A percentile compares a stretch with the other conserved stretches of the same genome.
These are phyloP conservation scores for Ecliptopera silaceata DNA, from an alignment of 2,888 invertebrate genomes.

Conservation along the genomic window DNA sequence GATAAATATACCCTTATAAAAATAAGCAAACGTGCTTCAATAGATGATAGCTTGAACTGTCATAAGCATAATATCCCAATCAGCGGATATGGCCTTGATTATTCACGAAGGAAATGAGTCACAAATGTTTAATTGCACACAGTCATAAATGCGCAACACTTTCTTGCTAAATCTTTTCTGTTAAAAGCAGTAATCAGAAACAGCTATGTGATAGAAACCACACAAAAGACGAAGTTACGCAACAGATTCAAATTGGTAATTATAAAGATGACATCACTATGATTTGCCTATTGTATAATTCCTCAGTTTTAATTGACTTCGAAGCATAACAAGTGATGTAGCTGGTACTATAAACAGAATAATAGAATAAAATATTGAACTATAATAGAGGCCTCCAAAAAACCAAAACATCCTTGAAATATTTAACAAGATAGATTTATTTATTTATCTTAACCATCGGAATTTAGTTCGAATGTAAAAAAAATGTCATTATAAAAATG, in stretches of 20 bases:
- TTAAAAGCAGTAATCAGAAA: background rate
- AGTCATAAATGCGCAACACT: slow-evolving; percentile 25
- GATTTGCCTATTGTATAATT: slow-evolving; percentile 45
- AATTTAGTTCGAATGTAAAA: too few relatives aligned
- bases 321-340: slow-evolving; percentile 33
- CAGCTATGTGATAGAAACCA: slow-evolving; percentile 22
- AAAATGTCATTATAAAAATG: too few relatives aligned
- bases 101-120: slow-evolving; percentile 53
- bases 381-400: background rate
- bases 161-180: slow-evolving; percentile 27
- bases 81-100: slow-evolving; percentile 47
- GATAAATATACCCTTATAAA: slow-evolving; percentile 44
- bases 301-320: slow-evolving; percentile 38
- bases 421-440: too few relatives aligned
- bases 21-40: slow-evolving; percentile 38
- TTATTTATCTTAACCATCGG: too few relatives aligned
- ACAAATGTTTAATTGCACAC: slow-evolving; percentile 28
- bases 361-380: background rate
- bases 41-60: slow-evolving; percentile 48
- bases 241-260: slow-evolving; percentile 46
- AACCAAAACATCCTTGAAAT: background rate
- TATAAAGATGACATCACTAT: slow-evolving; percentile 47
- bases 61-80: slow-evolving; percentile 41
- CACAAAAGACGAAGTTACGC: slow-evolving; percentile 39
- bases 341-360: slow-evolving; percentile 9